phyloP scores from a whole-genome alignment of 2,113 vertebrate species.

The Dicrurus megarhynchus region DNA sequence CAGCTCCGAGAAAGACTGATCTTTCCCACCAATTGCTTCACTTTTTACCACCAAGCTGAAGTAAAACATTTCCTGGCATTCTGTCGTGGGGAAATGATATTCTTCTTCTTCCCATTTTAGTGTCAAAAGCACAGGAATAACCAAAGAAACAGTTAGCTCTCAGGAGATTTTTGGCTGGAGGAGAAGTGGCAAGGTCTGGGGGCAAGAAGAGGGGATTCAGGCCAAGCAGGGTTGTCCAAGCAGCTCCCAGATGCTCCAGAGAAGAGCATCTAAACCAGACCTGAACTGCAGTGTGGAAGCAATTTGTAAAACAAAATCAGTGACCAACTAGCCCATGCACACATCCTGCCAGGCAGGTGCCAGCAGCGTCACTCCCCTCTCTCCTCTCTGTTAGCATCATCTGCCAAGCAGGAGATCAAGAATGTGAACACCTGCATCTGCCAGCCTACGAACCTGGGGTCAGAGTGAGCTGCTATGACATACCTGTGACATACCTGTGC shows the following conservation, averaged over 20 bases:
- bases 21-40: background rate
- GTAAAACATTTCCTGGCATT: background rate
- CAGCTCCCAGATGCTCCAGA: background rate
- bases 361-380: background rate
- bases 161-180: background rate
- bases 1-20: background rate
- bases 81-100: background rate
- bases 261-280: background rate
- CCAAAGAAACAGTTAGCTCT: background rate
- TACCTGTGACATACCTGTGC: background rate
- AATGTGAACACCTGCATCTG: background rate
- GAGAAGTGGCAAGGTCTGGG: background rate
- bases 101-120: background rate
- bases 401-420: background rate
- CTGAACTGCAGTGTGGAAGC: background rate
- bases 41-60: background rate
- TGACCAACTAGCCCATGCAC: background rate
- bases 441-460: background rate
- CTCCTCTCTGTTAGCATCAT: background rate
- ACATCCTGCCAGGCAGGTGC: background rate
- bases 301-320: background rate
- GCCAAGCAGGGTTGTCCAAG: background rate
- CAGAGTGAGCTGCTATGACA: background rate
- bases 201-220: background rate
- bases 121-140: background rate